phyloP scores from a whole-genome alignment of 2,888 invertebrate species.

The Pyrrhia umbra region DNA sequence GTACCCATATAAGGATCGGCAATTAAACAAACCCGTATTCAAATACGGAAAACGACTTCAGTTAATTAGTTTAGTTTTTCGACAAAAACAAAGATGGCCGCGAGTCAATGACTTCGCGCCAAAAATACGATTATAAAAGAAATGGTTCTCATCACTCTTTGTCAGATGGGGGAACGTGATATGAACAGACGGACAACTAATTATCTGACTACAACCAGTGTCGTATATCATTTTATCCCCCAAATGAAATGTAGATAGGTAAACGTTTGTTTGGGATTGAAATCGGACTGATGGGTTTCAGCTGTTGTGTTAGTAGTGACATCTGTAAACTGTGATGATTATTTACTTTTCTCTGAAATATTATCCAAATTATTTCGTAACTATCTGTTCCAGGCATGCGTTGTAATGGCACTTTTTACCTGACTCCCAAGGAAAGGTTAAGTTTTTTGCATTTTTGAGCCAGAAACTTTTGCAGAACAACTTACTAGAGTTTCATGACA shows the following conservation, averaged over 20 bases:
- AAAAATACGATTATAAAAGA: slow-evolving; percentile 73
- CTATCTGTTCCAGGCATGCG: too few species aligned
- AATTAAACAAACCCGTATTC: slow-evolving; percentile 24
- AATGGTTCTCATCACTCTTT: slow-evolving; percentile 76
- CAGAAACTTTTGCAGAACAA: too few species aligned
- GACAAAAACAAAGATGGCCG: slow-evolving; percentile 51
- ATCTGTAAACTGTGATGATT: background rate
- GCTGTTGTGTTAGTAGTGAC: slow-evolving; percentile 17
- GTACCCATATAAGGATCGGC: background rate
- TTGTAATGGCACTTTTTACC: too few species aligned
- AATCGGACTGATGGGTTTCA: slow-evolving; percentile 45
- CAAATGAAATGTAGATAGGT: slow-evolving; percentile 19
- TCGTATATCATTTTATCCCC: slow-evolving; percentile 47
- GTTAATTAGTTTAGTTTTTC: slow-evolving; percentile 39
- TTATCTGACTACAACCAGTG: slow-evolving; percentile 42
- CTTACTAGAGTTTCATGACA: too few species aligned
- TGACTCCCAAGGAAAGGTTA: too few species aligned
- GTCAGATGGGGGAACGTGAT: slow-evolving; percentile 64
- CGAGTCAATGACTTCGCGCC: slow-evolving; percentile 74
- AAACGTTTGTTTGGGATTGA: slow-evolving; percentile 37
- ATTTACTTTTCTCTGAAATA: background rate
- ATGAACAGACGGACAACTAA: slow-evolving; percentile 51
- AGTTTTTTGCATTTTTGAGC: too few species aligned
- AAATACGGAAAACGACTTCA: slow-evolving; percentile 44
- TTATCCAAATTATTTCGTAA: too few species aligned